Evolutionary conservation across 2,888 invertebrate species (phyloP).

Genomic region (Lycocerus yunnanus): DNA sequence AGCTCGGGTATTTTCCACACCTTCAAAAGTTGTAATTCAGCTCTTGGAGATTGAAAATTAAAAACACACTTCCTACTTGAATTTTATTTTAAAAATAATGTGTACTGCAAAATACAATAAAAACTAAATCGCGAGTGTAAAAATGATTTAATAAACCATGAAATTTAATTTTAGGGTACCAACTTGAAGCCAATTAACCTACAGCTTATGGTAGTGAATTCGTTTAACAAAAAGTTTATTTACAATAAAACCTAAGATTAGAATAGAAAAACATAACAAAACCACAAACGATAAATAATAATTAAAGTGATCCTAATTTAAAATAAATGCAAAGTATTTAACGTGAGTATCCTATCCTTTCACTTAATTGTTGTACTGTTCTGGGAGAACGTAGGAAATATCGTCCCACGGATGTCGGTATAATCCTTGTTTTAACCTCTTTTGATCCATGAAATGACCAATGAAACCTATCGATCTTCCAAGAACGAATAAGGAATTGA

Average conservation of each 20-base stretch:
- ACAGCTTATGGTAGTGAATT: neutral
- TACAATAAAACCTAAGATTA: neutral
- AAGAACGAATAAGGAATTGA: conserved; percentile 97
- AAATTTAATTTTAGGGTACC: neutral
- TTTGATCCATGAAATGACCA: conserved; percentile 98
- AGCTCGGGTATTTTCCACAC: too few species aligned
- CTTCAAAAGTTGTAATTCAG: too few species aligned
- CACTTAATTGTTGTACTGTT: conserved; percentile 62
- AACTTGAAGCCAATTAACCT: neutral
- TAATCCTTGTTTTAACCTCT: conserved; percentile 96
- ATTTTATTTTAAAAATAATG: neutral
- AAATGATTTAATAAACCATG: neutral
- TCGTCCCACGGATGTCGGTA: conserved; percentile 99
- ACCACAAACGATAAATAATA: neutral
- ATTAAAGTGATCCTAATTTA: neutral
- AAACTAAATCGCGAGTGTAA: neutral
- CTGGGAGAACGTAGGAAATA: conserved; percentile 86
- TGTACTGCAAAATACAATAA: neutral
- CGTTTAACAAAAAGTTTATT: neutral
- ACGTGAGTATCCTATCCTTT: neutral
- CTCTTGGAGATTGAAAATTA: too few species aligned
- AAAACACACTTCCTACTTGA: neutral
- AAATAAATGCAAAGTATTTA: neutral
- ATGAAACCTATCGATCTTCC: conserved; percentile 99
- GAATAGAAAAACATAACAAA: neutral